Conservation (phyloP, 2,797 vertebrate genomes). For the Notolabrus celidotus region DNA sequence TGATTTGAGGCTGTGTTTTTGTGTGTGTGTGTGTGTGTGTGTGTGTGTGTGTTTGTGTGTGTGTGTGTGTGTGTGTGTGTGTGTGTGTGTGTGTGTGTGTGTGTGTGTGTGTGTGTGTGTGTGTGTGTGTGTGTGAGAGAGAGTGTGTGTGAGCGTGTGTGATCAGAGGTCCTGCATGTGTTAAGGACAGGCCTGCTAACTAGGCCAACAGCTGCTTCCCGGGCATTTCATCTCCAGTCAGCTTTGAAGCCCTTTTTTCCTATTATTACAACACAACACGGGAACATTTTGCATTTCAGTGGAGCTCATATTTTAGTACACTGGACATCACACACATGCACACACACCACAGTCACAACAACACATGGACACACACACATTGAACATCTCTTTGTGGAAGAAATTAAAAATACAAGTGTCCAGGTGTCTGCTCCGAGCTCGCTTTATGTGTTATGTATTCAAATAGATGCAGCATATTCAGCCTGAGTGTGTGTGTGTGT, state of each 20-base stretch:
- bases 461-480: constrained; percentile 43
- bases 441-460: constrained; percentile 44
- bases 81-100: constrained; percentile 23
- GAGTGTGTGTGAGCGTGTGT: constrained; percentile 23
- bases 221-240: constrained; percentile 73
- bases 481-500: constrained; percentile 9
- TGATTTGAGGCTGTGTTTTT: constrained; percentile 5
- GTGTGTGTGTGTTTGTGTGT: too few species aligned
- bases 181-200: constrained; percentile 70
- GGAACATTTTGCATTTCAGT: constrained; percentile 71
- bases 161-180: constrained; percentile 56
- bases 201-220: constrained; percentile 82
- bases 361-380: neutral
- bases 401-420: constrained; percentile 22
- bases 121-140: constrained; percentile 38
- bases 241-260: constrained; percentile 74
- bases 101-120: constrained; percentile 27
- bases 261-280: constrained; percentile 63
- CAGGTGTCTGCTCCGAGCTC: constrained; percentile 44
- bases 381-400: constrained; percentile 33
- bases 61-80: too few species aligned
- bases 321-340: constrained; percentile 14
- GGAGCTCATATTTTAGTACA: constrained; percentile 12
- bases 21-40: constrained; percentile 27
- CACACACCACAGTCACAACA: neutral